A percentile compares a stretch with the other conserved stretches of the same genome.
phyloP scores from a whole-genome alignment of 2,797 vertebrate species.

The Phoxinus dragarum region DNA sequence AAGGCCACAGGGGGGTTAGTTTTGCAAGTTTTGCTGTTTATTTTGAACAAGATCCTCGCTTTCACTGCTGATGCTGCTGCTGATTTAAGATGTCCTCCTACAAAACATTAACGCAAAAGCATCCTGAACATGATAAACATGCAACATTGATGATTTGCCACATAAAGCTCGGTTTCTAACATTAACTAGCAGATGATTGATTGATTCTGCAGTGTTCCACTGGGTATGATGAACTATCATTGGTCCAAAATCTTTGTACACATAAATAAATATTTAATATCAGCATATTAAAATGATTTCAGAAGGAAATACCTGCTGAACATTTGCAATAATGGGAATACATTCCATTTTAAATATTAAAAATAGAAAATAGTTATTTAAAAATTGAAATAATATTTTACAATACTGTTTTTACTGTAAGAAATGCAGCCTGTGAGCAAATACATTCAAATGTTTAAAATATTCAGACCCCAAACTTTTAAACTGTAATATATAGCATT shows the following conservation, averaged over 20 bases:
- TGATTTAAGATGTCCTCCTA: background rate
- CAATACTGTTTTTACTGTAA: background rate
- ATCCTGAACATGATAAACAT: constrained; percentile 16
- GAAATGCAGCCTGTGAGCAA: background rate
- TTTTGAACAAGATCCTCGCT: background rate
- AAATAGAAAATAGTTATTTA: background rate
- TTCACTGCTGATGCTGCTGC: constrained; percentile 10
- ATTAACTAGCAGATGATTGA: background rate
- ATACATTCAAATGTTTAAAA: background rate
- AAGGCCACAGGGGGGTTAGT: background rate
- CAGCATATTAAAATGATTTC: no score
- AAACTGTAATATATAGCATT: background rate
- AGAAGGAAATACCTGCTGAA: background rate
- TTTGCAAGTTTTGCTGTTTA: background rate
- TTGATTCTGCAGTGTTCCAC: background rate
- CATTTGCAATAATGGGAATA: background rate
- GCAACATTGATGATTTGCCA: background rate
- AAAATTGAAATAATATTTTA: background rate
- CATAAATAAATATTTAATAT: background rate
- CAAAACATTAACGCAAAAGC: background rate
- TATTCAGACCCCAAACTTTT: no score
- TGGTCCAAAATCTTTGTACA: background rate
- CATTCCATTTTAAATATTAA: background rate
- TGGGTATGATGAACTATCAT: background rate
- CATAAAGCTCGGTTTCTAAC: background rate